Evolutionary conservation across 2,113 vertebrate genomes (phyloP).

Genomic region (Meleagris gallopavo): DNA sequence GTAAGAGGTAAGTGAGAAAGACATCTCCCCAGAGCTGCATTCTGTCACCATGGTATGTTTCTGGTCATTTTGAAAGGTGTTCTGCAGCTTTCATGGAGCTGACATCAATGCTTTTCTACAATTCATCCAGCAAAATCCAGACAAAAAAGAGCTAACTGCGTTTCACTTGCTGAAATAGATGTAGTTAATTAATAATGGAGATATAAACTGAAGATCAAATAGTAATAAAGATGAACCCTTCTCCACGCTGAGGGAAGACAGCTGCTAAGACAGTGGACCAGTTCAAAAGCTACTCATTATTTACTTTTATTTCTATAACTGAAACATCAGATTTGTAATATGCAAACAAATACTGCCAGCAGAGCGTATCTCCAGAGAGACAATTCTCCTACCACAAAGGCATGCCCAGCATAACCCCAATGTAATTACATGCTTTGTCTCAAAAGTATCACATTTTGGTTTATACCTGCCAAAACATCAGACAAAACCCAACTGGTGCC

Average conservation of each 20-base stretch:
- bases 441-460: not conserved
- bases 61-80: not conserved
- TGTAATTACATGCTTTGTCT: constrained; percentile 5
- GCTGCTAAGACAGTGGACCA: constrained; percentile 1
- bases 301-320: constrained; percentile 37
- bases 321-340: constrained; percentile 18
- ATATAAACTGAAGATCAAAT: not conserved
- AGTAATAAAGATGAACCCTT: not conserved
- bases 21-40: not conserved
- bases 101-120: not conserved
- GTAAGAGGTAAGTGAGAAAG: not conserved
- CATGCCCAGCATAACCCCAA: not conserved
- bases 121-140: not conserved
- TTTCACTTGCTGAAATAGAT: not conserved
- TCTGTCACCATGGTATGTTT: not conserved
- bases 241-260: not conserved
- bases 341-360: constrained; percentile 16
- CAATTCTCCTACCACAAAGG: not conserved
- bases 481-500: not conserved
- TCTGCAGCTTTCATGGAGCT: not conserved
- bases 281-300: constrained; percentile 24
- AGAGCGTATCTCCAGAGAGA: not conserved
- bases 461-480: not conserved
- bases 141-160: not conserved
- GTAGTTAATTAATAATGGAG: not conserved